phyloP scores from a whole-genome alignment of 1,140 invertebrate genomes.

The Drosophila aff. region DNA sequence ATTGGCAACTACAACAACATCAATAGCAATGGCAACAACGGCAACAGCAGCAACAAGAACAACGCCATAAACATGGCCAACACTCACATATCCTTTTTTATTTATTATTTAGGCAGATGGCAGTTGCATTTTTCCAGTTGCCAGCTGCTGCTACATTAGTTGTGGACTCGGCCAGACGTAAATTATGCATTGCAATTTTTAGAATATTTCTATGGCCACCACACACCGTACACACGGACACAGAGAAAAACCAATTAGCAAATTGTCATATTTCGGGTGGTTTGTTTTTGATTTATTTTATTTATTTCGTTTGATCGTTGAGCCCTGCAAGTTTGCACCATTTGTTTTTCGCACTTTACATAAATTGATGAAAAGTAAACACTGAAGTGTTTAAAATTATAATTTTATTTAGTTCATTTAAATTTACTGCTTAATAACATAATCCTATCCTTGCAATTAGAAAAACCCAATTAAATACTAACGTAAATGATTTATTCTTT shows the following conservation, averaged over 20 bases:
- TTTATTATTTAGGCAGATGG: slow-evolving; percentile 79
- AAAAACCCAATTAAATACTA: too few species aligned
- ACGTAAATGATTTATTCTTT: too few species aligned
- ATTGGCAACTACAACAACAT: slow-evolving; percentile 36
- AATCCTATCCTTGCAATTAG: too few species aligned
- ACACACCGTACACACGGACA: background rate
- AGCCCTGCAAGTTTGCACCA: background rate
- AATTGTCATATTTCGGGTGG: slow-evolving; percentile 5
- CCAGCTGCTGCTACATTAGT: slow-evolving; percentile 73
- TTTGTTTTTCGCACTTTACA: background rate
- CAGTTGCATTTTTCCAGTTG: slow-evolving; percentile 67
- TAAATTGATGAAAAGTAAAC: background rate
- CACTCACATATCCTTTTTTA: slow-evolving; percentile 61
- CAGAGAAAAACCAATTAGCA: slow-evolving; percentile 16
- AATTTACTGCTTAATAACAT: too few species aligned
- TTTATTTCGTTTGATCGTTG: background rate
- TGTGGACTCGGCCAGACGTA: slow-evolving; percentile 59
- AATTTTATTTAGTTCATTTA: too few species aligned
- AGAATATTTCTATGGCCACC: slow-evolving; percentile 66
- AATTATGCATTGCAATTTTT: slow-evolving; percentile 82
- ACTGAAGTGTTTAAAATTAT: too few species aligned
- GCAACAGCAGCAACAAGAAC: slow-evolving; percentile 11
- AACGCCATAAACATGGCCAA: slow-evolving; percentile 38
- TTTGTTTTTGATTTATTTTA: background rate
- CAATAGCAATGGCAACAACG: slow-evolving; percentile 10